Evolutionary conservation across 2,888 invertebrate species (phyloP).

Genomic region (Taenaris catops): DNA sequence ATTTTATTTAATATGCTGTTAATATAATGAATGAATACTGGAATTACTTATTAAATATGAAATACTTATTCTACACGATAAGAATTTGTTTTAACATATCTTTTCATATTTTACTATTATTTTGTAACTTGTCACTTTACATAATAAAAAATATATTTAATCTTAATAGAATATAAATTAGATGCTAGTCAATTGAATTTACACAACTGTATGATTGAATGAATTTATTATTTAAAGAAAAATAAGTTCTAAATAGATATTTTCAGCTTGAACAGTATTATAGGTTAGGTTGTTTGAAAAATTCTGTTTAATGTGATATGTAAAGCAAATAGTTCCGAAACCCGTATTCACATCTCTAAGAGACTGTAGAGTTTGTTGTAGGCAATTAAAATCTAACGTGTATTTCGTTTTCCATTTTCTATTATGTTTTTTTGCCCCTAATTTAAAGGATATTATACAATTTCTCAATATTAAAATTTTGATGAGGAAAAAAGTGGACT

Average conservation of each 20-base stretch:
- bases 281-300: slow-evolving; percentile 68
- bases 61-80: no score
- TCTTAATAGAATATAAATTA: slow-evolving; percentile 45
- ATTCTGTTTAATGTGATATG: slow-evolving; percentile 51
- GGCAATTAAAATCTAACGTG: no score
- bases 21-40: not conserved
- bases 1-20: no score
- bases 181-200: slow-evolving; percentile 75
- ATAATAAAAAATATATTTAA: slow-evolving; percentile 20
- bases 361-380: no score
- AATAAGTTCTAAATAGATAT: slow-evolving; percentile 52
- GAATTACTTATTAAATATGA: slow-evolving; percentile 3
- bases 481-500: no score
- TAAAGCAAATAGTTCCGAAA: slow-evolving; percentile 42
- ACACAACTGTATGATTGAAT: slow-evolving; percentile 56
- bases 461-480: no score
- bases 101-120: slow-evolving; percentile 9
- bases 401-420: no score
- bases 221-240: slow-evolving; percentile 49
- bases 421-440: no score
- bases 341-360: slow-evolving; percentile 42
- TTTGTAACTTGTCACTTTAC: slow-evolving; percentile 12
- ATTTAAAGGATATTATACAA: no score
- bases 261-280: slow-evolving; percentile 70
- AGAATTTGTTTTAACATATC: no score